phyloP scores from a whole-genome alignment of 2,797 vertebrate genomes.

The Enteromius paludinosus region DNA sequence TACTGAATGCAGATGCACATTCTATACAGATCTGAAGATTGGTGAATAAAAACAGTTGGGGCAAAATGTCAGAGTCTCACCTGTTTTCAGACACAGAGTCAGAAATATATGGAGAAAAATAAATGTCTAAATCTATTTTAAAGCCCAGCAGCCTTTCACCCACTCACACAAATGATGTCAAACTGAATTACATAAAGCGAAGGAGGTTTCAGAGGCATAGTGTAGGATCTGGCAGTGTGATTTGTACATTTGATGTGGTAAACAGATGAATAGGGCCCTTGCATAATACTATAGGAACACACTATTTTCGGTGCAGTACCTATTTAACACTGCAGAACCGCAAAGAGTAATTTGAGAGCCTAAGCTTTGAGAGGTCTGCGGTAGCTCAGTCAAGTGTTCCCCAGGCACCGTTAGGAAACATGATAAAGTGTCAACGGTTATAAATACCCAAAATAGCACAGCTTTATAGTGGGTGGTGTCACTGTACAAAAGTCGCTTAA shows the following conservation, averaged over 20 bases:
- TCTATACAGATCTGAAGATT: neutral
- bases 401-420: conserved; percentile 29
- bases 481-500: conserved; percentile 7
- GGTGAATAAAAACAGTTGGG: neutral
- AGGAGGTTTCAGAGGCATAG: conserved; percentile 47
- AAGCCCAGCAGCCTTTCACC: conserved; percentile 42
- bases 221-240: conserved; percentile 47
- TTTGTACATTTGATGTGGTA: conserved; percentile 59
- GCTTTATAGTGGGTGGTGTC: neutral
- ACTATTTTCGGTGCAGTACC: conserved; percentile 52
- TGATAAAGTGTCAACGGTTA: conserved; percentile 39
- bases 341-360: conserved; percentile 47
- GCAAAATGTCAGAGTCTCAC: neutral
- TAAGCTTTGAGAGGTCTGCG: conserved; percentile 31
- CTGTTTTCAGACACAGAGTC: conserved; percentile 9
- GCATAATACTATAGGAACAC: conserved; percentile 53
- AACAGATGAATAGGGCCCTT: conserved; percentile 55
- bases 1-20: neutral
- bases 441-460: conserved; percentile 25
- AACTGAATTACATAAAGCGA: conserved; percentile 54
- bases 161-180: conserved; percentile 48
- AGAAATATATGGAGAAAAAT: conserved; percentile 26
- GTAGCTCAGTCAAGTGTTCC: conserved; percentile 21
- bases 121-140: conserved; percentile 42
- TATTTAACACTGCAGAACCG: conserved; percentile 49